Base-by-base conservation (phyloP, 2,888 invertebrate species). In the Rhamnusium bicolor region DNA sequence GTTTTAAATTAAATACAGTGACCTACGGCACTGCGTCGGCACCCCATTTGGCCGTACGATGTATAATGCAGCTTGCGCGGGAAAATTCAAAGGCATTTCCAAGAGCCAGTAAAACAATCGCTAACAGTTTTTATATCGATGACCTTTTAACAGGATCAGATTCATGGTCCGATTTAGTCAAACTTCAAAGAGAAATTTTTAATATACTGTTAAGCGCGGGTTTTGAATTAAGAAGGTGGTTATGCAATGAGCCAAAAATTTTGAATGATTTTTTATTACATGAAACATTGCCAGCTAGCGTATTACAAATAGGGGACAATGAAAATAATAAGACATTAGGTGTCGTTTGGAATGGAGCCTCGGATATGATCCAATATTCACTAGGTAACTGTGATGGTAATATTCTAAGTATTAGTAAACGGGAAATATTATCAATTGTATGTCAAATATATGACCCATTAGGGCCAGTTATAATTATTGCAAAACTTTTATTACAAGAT, bases 361-460 rank as follows among this genome's bases (percentile, higher is more conserved):
- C 32, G 3, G 71, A 66, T 58, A 29, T 19, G 46, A 66, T 71
- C 14, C 65, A 71, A 58, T 71, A 65, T 71, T 21, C 27, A 12
- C 18, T 71, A 7, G 54, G 40, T 32, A 14, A 1, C 32, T 18
- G 16, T 71, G 32, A 71, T 40, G 16, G 14, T 14, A 63, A 47
- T 18, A 65, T 60, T 46, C 10, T 27, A 16, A 16, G 19, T 40
- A 32, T 53, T 29, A 74, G 71, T 8, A 76, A 76, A 62, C 16
- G 71, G 29, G 46, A 14, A 19, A 53, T 75, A n/a, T 67, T 73
- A 7, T 69, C 65, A 27, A 18, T 19, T 16, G 56, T 73, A n/a
- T 69, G 62, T 40, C 65, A 69, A 71, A 58, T 75, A 32, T 75
- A 51, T 54, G 73, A 75, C 32, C 75, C 75, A 14, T 53, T 75